Percentiles rank a stretch among this genome's conserved stretches.
Evolutionary conservation across 2,888 invertebrate species (phyloP).

Genomic region (Tholera decimalis): DNA sequence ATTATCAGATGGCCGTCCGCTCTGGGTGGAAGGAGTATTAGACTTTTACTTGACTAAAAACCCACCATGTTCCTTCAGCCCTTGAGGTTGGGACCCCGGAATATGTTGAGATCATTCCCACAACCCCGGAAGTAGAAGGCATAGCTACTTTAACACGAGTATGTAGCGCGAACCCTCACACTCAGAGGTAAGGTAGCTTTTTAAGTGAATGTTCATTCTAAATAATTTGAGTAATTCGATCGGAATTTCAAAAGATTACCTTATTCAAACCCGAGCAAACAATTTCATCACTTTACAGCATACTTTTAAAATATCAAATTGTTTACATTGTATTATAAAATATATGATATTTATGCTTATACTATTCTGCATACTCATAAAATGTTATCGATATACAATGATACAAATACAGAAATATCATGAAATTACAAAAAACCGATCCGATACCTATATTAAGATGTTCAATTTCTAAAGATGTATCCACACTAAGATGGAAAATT

Average conservation of each 20-base stretch:
- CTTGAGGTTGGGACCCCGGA: too few species aligned
- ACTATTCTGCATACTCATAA: conserved; percentile 14
- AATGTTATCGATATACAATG: conserved; percentile 17
- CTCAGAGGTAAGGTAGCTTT: not conserved
- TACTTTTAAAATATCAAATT: not conserved
- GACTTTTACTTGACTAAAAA: too few species aligned
- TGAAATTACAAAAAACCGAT: conserved; percentile 4
- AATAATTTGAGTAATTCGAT: not conserved
- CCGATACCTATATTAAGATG: not conserved
- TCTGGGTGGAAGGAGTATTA: too few species aligned
- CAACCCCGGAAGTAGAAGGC: too few species aligned
- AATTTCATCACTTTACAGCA: not conserved
- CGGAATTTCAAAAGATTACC: not conserved
- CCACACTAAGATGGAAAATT: not conserved
- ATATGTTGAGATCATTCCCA: too few species aligned
- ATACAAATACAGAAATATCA: conserved; percentile 6
- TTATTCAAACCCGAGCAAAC: not conserved
- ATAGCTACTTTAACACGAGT: too few species aligned
- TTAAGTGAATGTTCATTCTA: not conserved
- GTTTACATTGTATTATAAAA: conserved; percentile 4
- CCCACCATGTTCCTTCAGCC: too few species aligned
- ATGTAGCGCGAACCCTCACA: too few species aligned
- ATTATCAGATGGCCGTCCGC: too few species aligned
- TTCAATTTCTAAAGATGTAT: conserved; percentile 23
- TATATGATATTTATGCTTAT: not conserved